Evolutionary conservation across 2,113 vertebrate genomes (phyloP).

Genomic region (Mastomys natalensis): DNA sequence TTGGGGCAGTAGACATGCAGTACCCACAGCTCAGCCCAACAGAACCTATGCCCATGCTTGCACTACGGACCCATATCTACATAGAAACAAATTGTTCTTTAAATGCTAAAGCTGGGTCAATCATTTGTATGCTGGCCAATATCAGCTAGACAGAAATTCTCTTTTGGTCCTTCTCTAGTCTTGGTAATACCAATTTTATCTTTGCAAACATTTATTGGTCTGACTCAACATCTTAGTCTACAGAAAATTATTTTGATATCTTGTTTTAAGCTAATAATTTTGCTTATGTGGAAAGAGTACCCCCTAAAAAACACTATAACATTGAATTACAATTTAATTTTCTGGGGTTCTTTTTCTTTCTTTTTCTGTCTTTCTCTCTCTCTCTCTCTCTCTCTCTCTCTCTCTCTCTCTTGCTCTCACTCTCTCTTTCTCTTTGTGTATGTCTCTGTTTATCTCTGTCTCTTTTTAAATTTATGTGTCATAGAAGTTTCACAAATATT

Average conservation of each 20-base stretch:
- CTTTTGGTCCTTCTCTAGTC: neutral
- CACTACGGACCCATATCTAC: neutral
- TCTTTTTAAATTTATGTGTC: neutral
- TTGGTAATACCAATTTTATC: neutral
- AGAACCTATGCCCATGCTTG: too few relatives aligned
- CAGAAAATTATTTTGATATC: conserved; percentile 46
- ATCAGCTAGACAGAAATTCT: neutral
- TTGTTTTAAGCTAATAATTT: conserved; percentile 14
- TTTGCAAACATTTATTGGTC: conserved; percentile 62
- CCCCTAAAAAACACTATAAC: neutral
- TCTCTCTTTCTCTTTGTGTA: too few relatives aligned
- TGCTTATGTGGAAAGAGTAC: neutral
- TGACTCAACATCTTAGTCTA: conserved; percentile 40
- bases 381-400: neutral
- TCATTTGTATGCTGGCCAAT: neutral
- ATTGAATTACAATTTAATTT: conserved; percentile 39
- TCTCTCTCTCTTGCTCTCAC: too few relatives aligned
- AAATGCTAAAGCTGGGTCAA: neutral
- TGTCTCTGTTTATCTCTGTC: too few relatives aligned
- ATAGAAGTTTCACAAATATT: neutral
- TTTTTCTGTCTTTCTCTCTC: neutral
- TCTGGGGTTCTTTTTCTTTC: neutral
- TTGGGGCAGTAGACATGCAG: too few relatives aligned
- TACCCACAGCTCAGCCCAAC: too few relatives aligned
- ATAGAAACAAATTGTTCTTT: neutral